A percentile compares a stretch with the other conserved stretches of the same genome.
These are phyloP conservation scores for Darevskia nairensis DNA, from an alignment of 2,797 vertebrate species.

Conservation along the genomic window DNA sequence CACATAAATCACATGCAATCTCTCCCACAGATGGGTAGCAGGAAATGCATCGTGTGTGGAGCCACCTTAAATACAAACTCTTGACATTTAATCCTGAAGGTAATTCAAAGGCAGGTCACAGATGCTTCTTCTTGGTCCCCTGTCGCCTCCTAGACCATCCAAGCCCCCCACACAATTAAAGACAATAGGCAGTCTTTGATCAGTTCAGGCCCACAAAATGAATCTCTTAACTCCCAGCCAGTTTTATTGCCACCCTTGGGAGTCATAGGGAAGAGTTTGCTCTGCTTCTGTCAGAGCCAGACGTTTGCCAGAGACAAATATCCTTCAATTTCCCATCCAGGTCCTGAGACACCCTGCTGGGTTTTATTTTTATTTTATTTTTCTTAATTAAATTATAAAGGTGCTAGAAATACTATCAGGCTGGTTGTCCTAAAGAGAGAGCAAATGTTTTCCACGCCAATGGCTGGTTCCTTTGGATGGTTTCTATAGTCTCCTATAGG, in stretches of 20 bases:
- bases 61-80: background rate
- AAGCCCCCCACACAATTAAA: conserved; percentile 46
- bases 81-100: conserved; percentile 28
- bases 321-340: conserved; percentile 57
- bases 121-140: conserved; percentile 20
- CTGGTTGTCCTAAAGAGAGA: conserved; percentile 43
- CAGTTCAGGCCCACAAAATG: conserved; percentile 43
- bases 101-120: conserved; percentile 17
- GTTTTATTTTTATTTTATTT: conserved; percentile 37
- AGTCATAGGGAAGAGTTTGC: conserved; percentile 43
- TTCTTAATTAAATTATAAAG: conserved; percentile 62
- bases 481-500: background rate
- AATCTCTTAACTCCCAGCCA: conserved; percentile 49
- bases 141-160: background rate
- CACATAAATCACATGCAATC: background rate
- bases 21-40: background rate
- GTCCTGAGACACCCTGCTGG: conserved; percentile 48
- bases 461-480: background rate
- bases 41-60: background rate
- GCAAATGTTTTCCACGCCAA: conserved; percentile 40
- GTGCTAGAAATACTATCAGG: conserved; percentile 33
- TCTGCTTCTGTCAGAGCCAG: conserved; percentile 42
- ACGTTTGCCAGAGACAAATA: conserved; percentile 62
- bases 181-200: conserved; percentile 22
- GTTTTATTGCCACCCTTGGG: conserved; percentile 47